These are phyloP conservation scores for Pogonophryne albipinna DNA, from an alignment of 2,797 vertebrate species.

Conservation along the genomic window DNA sequence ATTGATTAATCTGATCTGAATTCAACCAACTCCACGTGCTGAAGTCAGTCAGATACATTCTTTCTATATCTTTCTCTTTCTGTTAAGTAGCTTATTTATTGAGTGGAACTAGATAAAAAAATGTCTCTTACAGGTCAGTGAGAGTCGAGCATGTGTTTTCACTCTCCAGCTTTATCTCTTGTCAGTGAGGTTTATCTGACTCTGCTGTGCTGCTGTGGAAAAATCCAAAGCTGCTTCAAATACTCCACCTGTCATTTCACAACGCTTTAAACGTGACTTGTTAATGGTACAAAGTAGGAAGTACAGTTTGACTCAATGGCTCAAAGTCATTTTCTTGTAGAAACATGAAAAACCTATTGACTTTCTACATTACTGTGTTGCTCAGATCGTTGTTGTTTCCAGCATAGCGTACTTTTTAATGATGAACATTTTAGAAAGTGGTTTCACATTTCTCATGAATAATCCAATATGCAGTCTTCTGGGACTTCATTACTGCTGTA, in stretches of 20 bases:
- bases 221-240: constrained; percentile 45
- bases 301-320: neutral
- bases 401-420: constrained; percentile 17
- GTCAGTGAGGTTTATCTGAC: constrained; percentile 33
- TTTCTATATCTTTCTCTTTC: neutral
- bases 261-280: neutral
- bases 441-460: constrained; percentile 46
- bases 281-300: neutral
- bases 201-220: constrained; percentile 33
- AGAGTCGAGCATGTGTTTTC: constrained; percentile 60
- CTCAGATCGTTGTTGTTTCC: constrained; percentile 7
- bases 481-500: constrained; percentile 50
- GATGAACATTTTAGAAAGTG: constrained; percentile 36
- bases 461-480: constrained; percentile 34
- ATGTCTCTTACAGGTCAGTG: constrained; percentile 15
- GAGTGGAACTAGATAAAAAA: constrained; percentile 27
- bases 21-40: neutral
- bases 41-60: constrained; percentile 5
- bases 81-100: constrained; percentile 13
- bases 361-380: neutral
- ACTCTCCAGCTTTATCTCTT: constrained; percentile 44
- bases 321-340: neutral
- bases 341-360: constrained; percentile 6
- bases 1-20: too few relatives aligned
- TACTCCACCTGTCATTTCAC: constrained; percentile 35